A percentile compares a stretch with the other conserved stretches of the same genome.
Evolutionary conservation across 2,888 invertebrate species (phyloP).

Genomic region (Sclerodermus sp.): DNA sequence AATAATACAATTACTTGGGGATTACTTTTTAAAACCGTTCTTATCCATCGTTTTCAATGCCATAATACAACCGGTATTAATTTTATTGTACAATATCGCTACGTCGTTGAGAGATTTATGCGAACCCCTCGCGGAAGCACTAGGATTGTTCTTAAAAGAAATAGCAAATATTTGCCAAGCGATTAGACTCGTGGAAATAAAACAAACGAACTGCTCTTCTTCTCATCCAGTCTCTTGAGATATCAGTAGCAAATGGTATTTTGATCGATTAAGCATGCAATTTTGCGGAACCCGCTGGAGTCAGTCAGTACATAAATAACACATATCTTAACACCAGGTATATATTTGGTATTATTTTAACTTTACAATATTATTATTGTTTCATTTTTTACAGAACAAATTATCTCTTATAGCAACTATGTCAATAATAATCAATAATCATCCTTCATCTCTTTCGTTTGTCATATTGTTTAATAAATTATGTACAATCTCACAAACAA

Average conservation of each 20-base stretch:
- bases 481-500: conserved; percentile 59
- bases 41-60: conserved; percentile 68
- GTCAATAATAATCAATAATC: conserved; percentile 48
- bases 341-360: conserved; percentile 54
- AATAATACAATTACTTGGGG: conserved; percentile 65
- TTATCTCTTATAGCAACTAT: conserved; percentile 47
- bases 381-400: conserved; percentile 51
- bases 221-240: too few species aligned
- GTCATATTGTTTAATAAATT: conserved; percentile 55
- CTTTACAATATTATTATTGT: conserved; percentile 54
- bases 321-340: conserved; percentile 53
- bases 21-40: conserved; percentile 70
- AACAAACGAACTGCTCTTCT: conserved; percentile 22
- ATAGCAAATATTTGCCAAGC: conserved; percentile 57
- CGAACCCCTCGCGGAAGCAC: conserved; percentile 64
- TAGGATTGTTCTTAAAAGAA: conserved; percentile 61
- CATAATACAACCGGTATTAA: conserved; percentile 69
- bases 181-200: conserved; percentile 60
- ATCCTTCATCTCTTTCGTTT: conserved; percentile 32
- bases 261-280: neutral
- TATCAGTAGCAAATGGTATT: neutral
- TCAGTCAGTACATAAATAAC: neutral
- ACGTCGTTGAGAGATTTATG: conserved; percentile 67
- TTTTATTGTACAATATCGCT: conserved; percentile 65
- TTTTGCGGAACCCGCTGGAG: neutral